Evolutionary conservation across 1,140 invertebrate species (phyloP).

Genomic region (Drosophila suzukii): DNA sequence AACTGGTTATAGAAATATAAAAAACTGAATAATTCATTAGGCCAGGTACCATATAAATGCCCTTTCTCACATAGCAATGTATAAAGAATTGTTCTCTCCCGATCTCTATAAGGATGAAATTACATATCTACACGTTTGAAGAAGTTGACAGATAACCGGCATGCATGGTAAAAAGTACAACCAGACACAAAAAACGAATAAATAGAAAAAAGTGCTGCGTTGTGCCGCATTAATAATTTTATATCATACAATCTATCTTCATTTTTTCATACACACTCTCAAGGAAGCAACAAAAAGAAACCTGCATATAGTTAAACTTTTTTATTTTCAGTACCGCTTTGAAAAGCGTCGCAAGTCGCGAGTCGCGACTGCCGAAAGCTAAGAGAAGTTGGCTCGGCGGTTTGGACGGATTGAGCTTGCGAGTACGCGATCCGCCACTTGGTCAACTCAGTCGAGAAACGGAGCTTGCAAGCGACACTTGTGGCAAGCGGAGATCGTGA

Average conservation of each 20-base stretch:
- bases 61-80: not conserved
- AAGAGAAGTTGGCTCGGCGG: constrained; percentile 12
- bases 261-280: constrained; percentile 18
- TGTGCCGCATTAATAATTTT: constrained; percentile 58
- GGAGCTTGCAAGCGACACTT: constrained; percentile 77
- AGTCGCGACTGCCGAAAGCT: constrained; percentile 43
- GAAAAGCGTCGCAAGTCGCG: constrained; percentile 49
- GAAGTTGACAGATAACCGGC: not conserved
- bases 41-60: not conserved
- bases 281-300: constrained; percentile 40
- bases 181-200: constrained; percentile 1
- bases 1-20: constrained; percentile 10
- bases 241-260: constrained; percentile 57
- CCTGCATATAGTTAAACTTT: constrained; percentile 46
- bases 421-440: constrained; percentile 48
- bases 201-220: constrained; percentile 36
- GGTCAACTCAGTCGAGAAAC: constrained; percentile 71
- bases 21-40: constrained; percentile 11
- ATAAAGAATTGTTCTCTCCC: not conserved
- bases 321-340: constrained; percentile 31
- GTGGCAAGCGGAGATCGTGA: constrained; percentile 58
- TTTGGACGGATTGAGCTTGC: constrained; percentile 56
- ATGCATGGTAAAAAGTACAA: constrained; percentile 1
- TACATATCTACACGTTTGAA: not conserved
- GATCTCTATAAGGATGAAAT: not conserved